Base-by-base conservation (phyloP, 2,113 vertebrate genomes). In the Sylvia atricapilla region DNA sequence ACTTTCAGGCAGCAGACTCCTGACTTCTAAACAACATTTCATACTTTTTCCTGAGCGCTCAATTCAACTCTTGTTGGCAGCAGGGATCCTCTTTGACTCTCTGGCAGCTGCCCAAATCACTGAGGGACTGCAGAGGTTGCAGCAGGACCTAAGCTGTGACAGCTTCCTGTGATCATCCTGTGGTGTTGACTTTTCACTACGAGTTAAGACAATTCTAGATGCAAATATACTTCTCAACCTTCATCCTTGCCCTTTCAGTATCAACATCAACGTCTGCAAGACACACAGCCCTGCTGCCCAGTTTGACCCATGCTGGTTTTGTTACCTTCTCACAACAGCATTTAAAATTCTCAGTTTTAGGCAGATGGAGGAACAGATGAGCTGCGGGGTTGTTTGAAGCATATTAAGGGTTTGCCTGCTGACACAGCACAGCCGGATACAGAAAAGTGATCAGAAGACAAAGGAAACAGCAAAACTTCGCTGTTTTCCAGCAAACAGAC, bases 1-100 rank as follows among this genome's bases (percentile, higher is more conserved):
- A 91, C 86, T 91, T 83, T 69, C 75, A 91, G 63, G 70, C 84
- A 90, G 75, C 43, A 91, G 75, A 82, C 31, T 87, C 62, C 28
- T 76, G 62, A 91, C 84, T 91, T 85, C 53, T 74, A 90, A 91
- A 79, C 60, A 94, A 64, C 46, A 79, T 87, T 89, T 80, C 39
- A n/a, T 59, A 52, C 59, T 63, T 27, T 31, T 53, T 94, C 63
- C 63, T 56, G 73, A 88, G 55, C 43, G 46, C n/a, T 84, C 33
- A 67, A 12, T 92, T 22, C 4, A 3, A 59, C 30, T 91, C 43
- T 50, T 7, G 0, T 2, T 67, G 68, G 72, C 75, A 87, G 46
- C 39, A 74, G 41, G 6, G 22, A 91, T 58, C 43, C 31, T 82
- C 49, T 55, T 41, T 62, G 41, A 37, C 31, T 76, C 53, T 1